Base-by-base conservation (phyloP, 1,140 invertebrate genomes). In the Temnothorax nylanderi region DNA sequence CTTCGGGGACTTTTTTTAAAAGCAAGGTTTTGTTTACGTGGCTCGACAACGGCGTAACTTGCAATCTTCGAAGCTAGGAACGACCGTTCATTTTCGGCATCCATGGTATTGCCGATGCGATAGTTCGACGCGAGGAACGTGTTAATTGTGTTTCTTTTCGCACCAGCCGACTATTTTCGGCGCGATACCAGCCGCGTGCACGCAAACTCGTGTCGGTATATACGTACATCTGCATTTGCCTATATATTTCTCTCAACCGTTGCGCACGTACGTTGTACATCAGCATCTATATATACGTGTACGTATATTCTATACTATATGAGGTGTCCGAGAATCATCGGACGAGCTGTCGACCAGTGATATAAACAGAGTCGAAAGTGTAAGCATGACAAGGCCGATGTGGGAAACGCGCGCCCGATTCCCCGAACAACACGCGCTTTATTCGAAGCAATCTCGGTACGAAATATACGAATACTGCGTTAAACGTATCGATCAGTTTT, bases 161-260 rank as follows among this genome's bases (percentile, higher is more conserved):
- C 69, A 74, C 54, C 58, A 41, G 21, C 71, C 54, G 64, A 62
- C 11, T 67, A 60, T 41, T 54, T 51, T 71, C 44, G 69, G 41
- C 54, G 21, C 32, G 18, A 87, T 21, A 64, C 1, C 69, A 51
- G 34, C 51, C 56, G 74, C 71, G 71, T 84, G 77, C 85, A 87
- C 85, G 60, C 87, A 81, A 87, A 87, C 41, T 81, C 84, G 21
- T 78, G 26, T 77, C 78, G 62, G 47, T 81, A 75, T 81, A 75
- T 80, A 74, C 11, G 51, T 26, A 54, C 16, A 71, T 87, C 47
- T 71, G 18, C 47, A 54, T 72, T 85, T 74, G 54, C 78, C 62
- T 84, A 81, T 84, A 62, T 84, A 62, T 88, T 85, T 81, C 60
- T 92, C 88, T 93, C 88, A 89, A 93, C 92, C 92, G 91, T 92